phyloP scores from a whole-genome alignment of 2,797 vertebrate genomes.

The Sandelia bainsii region DNA sequence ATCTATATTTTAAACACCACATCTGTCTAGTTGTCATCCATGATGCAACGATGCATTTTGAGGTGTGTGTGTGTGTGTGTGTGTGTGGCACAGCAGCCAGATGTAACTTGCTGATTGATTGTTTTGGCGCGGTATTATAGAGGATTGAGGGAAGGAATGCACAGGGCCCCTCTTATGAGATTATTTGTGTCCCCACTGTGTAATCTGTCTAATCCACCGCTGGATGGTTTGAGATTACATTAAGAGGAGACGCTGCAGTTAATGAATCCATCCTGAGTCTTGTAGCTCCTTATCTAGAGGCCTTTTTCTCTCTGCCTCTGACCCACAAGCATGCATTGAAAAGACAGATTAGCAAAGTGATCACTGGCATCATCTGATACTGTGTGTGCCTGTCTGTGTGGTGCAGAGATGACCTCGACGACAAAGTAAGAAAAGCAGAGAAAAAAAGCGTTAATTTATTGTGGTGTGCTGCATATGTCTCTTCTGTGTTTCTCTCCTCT shows the following conservation, averaged over 20 bases:
- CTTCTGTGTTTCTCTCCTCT: background rate
- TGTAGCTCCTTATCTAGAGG: conserved; percentile 46
- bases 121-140: conserved; percentile 62
- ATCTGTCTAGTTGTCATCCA: conserved; percentile 41
- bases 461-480: background rate
- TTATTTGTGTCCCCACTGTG: conserved; percentile 68
- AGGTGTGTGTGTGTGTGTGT: background rate
- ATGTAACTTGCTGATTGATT: conserved; percentile 50
- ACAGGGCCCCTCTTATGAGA: conserved; percentile 64
- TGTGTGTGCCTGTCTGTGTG: conserved; percentile 5
- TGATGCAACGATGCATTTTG: background rate
- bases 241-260: conserved; percentile 61
- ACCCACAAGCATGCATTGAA: conserved; percentile 55
- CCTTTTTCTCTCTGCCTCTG: conserved; percentile 27
- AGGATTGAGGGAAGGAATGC: conserved; percentile 50
- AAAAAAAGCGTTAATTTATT: background rate
- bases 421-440: conserved; percentile 4
- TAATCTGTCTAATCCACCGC: conserved; percentile 78
- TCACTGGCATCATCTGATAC: conserved; percentile 29
- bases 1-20: conserved; percentile 7
- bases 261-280: conserved; percentile 66
- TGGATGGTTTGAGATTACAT: conserved; percentile 69
- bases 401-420: conserved; percentile 13
- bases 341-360: conserved; percentile 54
- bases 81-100: conserved; percentile 25